Conservation (phyloP, 92 coral and sea anemone genomes). For the Diadumene lineata region DNA sequence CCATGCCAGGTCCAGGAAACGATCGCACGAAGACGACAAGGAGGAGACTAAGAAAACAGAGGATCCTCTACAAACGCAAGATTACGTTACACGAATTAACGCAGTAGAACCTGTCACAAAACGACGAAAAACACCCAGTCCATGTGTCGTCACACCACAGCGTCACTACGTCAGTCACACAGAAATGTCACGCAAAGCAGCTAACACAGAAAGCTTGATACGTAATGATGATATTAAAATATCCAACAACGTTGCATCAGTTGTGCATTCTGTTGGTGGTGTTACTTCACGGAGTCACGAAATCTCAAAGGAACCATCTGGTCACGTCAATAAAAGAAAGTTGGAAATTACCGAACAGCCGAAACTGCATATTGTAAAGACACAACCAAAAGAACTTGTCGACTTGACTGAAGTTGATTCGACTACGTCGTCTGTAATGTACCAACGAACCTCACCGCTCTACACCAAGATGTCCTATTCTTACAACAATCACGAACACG, state of each 20-base stretch:
- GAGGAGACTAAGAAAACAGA: background rate
- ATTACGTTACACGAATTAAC: no score
- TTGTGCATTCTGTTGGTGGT: conserved; percentile 4
- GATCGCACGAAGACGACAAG: background rate
- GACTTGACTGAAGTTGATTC: conserved; percentile 16
- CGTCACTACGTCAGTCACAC: conserved; percentile 3
- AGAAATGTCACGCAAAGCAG: conserved; percentile 7
- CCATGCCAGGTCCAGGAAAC: background rate
- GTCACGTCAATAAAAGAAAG: background rate
- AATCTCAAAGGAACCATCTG: conserved; percentile 5
- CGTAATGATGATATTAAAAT: background rate
- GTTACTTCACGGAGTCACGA: background rate
- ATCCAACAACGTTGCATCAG: background rate
- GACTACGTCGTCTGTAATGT: background rate
- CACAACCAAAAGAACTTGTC: conserved; percentile 14
- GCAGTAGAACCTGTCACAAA: conserved; percentile 5
- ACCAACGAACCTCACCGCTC: conserved; percentile 8
- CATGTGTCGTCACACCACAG: background rate
- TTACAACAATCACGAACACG: conserved; percentile 1
- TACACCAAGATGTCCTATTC: conserved; percentile 12
- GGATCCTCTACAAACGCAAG: background rate
- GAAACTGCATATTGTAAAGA: background rate
- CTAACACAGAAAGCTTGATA: background rate
- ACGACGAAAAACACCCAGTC: conserved; percentile 29
- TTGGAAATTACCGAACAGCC: background rate